Base-by-base conservation (phyloP, 2,797 vertebrate species). In the Antennarius maculatus region DNA sequence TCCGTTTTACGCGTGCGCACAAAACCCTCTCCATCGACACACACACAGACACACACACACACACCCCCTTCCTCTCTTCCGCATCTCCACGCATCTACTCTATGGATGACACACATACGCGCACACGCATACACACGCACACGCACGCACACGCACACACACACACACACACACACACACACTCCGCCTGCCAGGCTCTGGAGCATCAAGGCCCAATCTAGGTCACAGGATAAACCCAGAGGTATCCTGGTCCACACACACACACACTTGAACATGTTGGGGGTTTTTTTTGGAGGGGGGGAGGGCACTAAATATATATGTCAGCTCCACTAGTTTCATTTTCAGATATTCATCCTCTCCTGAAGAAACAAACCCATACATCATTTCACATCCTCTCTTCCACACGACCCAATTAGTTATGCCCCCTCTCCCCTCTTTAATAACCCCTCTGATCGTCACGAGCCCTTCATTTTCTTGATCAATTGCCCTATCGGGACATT, bases 201-300 rank as follows among this genome's bases (percentile, higher is more conserved):
- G 70, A 88, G 86, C 90, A 88, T 89, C 88, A 88, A 81, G 85
- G 73, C 86, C 84, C 78, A 88, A 92, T 90, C 81, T 92, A 91
- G 91, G 91, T 92, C 91, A 92, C 79, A 82, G 82, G 84, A 83
- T 84, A 86, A 85, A 54, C 88, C 88, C 88, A 86, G 86, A 88
- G 89, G 88, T 86, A 84, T 85, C 71, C 77, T 74, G 12, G 50
- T 79, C 72, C 74, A 17, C 53, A 67, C 79, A 71, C 64, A 72
- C 68, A 64, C 63, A 69, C 61, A 64, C 17, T 77, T 62, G 57
- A 57, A 49, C 57, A 28, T 27, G 27, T 66, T 77, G 69, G 42
- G 15, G 63, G 74, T 71, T 52, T 45, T 66, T 5, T 34, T 34
- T 59, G 68, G 31, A 8, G 31, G 31, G 31, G 31, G 31, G 31